Conservation (phyloP, 2,797 vertebrate genomes). For the Pipistrellus pipistrellus region DNA sequence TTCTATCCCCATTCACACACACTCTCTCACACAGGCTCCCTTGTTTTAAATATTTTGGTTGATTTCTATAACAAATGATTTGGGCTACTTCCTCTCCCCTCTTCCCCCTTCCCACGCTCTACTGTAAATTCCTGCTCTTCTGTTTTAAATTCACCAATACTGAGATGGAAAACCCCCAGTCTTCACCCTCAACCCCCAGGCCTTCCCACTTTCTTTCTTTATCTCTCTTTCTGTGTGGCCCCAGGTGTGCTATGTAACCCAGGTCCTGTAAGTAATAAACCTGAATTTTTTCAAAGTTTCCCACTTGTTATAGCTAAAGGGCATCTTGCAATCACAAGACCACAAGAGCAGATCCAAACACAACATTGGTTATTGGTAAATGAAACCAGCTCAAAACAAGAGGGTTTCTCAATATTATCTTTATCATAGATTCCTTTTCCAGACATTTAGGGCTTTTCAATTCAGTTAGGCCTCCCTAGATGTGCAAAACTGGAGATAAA, state of each 20-base stretch:
- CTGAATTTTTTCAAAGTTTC: not conserved
- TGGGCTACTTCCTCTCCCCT: not conserved
- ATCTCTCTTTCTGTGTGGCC: not conserved
- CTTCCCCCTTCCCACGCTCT: not conserved
- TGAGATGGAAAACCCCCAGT: no score
- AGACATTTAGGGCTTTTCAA: not conserved
- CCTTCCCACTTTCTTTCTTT: not conserved
- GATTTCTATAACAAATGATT: not conserved
- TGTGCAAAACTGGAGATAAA: constrained; percentile 13
- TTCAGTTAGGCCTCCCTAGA: not conserved
- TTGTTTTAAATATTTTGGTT: not conserved
- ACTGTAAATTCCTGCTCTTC: not conserved
- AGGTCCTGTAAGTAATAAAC: not conserved
- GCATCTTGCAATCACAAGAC: not conserved
- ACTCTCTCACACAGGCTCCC: not conserved
- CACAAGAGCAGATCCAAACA: not conserved
- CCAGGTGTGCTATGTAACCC: not conserved
- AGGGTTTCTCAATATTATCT: not conserved
- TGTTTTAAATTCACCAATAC: not conserved
- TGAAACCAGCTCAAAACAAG: not conserved
- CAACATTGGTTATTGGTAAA: not conserved
- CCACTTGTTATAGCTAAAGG: not conserved
- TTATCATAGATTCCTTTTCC: not conserved
- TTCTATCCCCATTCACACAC: not conserved
- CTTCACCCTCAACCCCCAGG: not conserved